Evolutionary conservation across 2,797 vertebrate genomes (phyloP), one percentile per base, ranked within the genome.

Genomic region (Tamandua tetradactyla): DNA sequence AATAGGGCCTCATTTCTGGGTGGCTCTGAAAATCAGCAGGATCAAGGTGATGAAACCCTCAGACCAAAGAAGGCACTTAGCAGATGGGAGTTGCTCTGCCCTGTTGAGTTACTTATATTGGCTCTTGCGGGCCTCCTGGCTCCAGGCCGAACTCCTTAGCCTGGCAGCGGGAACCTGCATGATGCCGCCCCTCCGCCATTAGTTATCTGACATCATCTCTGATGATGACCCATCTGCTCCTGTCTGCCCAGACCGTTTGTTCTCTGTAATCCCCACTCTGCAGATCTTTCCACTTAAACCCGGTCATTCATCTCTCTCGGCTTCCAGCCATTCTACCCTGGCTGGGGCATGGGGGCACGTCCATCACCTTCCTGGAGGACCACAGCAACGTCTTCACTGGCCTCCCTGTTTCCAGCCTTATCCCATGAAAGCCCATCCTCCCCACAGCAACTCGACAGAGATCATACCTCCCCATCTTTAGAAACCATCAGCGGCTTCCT

Each of bases 181-280:
- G 88, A 5, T 11, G 32, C 59, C 72, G n/a, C 52, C 72, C 11
- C 61, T 72, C 57, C 49, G 5, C 59, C 25, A 1, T 75, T 27
- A n/a, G 69, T 22, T 44, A 49, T 8, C 30, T 92, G 93, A 75
- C 64, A 27, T 84, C 91, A 59, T 44, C 85, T 59, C 89, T 66
- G 72, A 6, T 1, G n/a, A 68, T 8, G 64, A 66, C 85, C 37
- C 75, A n/a, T 89, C 64, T 81, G 89, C 82, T 55, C 37, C 95
- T 15, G 47, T n/a, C 74, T 66, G 49, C 59, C 64, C 17, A 22
- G 47, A 83, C 64, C 82, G 85, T 74, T 49, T 52, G 69, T 78
- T 57, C 49, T 87, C 25, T 9, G 37, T 14, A 35, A 0, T 0
- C 49, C 52, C 1, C 0, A 1, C 42, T 7, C 25, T 68, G 42